Conservation (phyloP, 2,888 invertebrate genomes). For the Orchestes rusci region DNA sequence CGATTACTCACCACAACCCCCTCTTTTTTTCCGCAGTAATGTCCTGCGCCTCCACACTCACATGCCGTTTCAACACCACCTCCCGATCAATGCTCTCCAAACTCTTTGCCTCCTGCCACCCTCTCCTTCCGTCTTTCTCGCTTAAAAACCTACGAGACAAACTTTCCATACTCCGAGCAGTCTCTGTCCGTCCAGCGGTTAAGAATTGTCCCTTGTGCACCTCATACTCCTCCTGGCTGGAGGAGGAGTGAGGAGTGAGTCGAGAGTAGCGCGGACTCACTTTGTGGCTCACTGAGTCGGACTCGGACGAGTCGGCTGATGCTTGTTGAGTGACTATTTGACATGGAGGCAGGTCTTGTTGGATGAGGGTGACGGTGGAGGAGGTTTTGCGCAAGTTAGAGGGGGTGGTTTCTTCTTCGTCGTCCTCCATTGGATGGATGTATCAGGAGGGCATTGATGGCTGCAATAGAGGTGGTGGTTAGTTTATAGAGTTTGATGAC, state of each 20-base stretch:
- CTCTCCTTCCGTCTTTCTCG: slow-evolving; percentile 55
- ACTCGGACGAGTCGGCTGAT: slow-evolving; percentile 52
- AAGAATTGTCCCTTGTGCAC: slow-evolving; percentile 48
- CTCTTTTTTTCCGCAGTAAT: slow-evolving; percentile 58
- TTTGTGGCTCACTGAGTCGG: slow-evolving; percentile 36
- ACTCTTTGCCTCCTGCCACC: slow-evolving; percentile 54
- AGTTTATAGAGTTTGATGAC: no score
- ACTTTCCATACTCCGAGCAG: slow-evolving; percentile 66
- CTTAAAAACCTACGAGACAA: slow-evolving; percentile 54
- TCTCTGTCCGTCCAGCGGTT: slow-evolving; percentile 49
- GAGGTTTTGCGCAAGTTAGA: slow-evolving; percentile 35
- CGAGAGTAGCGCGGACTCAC: slow-evolving; percentile 39
- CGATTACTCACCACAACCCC: slow-evolving; percentile 48
- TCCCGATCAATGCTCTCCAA: slow-evolving; percentile 54
- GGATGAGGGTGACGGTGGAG: slow-evolving; percentile 40
- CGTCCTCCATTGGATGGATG: slow-evolving; percentile 38
- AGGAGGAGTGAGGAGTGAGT: slow-evolving; percentile 51
- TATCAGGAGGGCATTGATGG: slow-evolving; percentile 8
- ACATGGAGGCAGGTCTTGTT: slow-evolving; percentile 41
- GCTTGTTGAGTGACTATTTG: slow-evolving; percentile 46
- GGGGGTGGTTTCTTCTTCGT: slow-evolving; percentile 38
- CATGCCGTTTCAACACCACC: slow-evolving; percentile 49
- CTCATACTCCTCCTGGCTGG: slow-evolving; percentile 62
- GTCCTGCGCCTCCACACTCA: slow-evolving; percentile 51
- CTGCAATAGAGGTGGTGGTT: no score